Percentiles rank a stretch among this genome's conserved stretches.
Evolutionary conservation across 2,888 invertebrate species (phyloP).

Genomic region (Pristionchus fissidentatus): DNA sequence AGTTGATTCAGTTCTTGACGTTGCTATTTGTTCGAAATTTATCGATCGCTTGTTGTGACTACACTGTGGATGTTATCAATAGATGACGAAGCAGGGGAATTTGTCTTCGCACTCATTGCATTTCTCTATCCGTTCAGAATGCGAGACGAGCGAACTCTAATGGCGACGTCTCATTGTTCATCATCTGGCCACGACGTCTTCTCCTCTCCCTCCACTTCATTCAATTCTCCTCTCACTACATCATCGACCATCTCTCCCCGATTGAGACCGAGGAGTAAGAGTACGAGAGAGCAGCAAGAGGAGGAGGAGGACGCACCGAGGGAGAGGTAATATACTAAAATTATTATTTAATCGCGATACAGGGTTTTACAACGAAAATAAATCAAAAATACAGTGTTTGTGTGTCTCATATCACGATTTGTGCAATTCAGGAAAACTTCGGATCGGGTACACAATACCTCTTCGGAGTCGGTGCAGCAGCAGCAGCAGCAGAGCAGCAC

Average conservation of each 20-base stretch:
- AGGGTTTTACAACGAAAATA: no score
- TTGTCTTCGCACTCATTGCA: not conserved
- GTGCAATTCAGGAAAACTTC: not conserved
- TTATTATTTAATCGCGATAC: no score
- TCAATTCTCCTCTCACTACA: not conserved
- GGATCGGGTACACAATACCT: not conserved
- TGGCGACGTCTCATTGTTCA: not conserved
- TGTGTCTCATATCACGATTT: no score
- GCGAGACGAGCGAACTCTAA: constrained; percentile 1
- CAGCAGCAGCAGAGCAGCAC: constrained; percentile 19
- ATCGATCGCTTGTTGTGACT: not conserved
- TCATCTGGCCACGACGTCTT: not conserved
- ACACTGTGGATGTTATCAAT: not conserved
- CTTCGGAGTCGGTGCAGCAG: constrained; percentile 12
- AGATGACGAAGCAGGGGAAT: not conserved
- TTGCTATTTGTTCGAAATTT: no score
- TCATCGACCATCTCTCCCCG: not conserved
- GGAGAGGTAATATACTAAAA: constrained; percentile 37
- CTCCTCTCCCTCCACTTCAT: not conserved
- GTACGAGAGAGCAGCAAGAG: constrained; percentile 32
- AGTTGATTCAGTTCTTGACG: not conserved
- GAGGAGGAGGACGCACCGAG: not conserved
- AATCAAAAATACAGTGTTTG: no score
- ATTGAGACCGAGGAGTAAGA: constrained; percentile 35
- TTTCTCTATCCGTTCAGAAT: not conserved